Evolutionary conservation across 2,888 invertebrate species (phyloP).

Genomic region (Arrhopalites spinosus): DNA sequence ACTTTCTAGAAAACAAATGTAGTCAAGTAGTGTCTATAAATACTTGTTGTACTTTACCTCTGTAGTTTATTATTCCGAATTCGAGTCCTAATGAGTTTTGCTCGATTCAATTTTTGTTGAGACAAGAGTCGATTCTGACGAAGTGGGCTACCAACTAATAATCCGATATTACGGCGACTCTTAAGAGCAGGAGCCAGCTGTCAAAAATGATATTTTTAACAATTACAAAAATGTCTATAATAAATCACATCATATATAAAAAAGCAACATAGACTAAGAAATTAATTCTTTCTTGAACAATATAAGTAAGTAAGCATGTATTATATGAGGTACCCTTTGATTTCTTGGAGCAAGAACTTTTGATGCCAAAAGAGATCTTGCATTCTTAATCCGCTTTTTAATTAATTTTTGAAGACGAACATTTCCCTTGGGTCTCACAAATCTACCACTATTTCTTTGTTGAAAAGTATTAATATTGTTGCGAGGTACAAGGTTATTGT

Average conservation of each 20-base stretch:
- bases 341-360: constrained; percentile 35
- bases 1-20: no score
- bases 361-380: constrained; percentile 27
- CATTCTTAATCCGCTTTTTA: constrained; percentile 9
- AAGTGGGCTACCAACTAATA: neutral
- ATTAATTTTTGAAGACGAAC: constrained; percentile 1
- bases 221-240: neutral
- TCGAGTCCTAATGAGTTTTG: constrained; percentile 25
- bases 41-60: neutral
- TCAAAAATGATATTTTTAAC: neutral
- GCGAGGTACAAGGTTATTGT: neutral
- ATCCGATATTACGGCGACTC: neutral
- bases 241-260: neutral
- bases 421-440: neutral
- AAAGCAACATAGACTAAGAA: neutral
- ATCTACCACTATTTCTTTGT: neutral
- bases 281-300: neutral
- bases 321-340: constrained; percentile 30
- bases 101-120: constrained; percentile 51
- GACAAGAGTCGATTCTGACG: neutral
- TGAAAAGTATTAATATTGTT: neutral
- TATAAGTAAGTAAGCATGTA: neutral
- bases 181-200: neutral
- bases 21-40: no score
- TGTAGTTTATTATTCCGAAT: neutral